Base-by-base conservation (phyloP, 2,797 vertebrate genomes). In the Eulemur coronatus region DNA sequence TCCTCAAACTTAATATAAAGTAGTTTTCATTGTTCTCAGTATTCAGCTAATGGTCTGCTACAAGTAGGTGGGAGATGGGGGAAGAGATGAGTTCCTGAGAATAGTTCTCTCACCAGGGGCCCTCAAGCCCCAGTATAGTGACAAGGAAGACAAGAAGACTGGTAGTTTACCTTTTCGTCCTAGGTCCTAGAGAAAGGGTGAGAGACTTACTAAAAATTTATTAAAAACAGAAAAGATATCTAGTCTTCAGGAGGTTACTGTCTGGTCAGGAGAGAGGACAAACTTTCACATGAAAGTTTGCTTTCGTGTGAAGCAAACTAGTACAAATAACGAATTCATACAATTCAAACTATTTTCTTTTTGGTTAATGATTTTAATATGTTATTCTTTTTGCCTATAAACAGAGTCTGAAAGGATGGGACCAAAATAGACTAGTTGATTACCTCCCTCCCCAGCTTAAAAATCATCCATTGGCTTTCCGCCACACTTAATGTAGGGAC, bases 281-380 rank as follows among this genome's bases (percentile, higher is more conserved):
- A 10, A 78, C 55, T 24, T 57, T 57, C 55, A 57, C 55, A 10
- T 57, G 9, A 57, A 57, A 57, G 55, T 57, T 57, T 57, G 22
- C 55, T 57, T 57, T 57, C 55, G 10, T 41, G 3, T 82, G 75
- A 89, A 72, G 17, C 91, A 81, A 59, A 82, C 17, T 79, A 28
- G 10, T 59, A 38, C 59, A 82, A 65, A 73, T 82, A 80, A 70
- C 35, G 80, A 61, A 86, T 84, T 72, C 73, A 41, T 43, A 57
- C 67, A 61, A 72, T 79, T 87, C 76, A 90, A 70, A 81, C 48
- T 57, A 41, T 89, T 92, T 76, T 94, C n/a, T 73, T 79, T 67
- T 80, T 17, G 26, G 33, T 75, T 78, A 59, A 30, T 91, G 38
- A 92, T 92, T 92, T 73, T 82, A 87, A 57, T 82, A 76, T 57